These are phyloP conservation scores for Procambarus virginalis DNA, from an alignment of 1,140 invertebrate species.

Conservation along the genomic window DNA sequence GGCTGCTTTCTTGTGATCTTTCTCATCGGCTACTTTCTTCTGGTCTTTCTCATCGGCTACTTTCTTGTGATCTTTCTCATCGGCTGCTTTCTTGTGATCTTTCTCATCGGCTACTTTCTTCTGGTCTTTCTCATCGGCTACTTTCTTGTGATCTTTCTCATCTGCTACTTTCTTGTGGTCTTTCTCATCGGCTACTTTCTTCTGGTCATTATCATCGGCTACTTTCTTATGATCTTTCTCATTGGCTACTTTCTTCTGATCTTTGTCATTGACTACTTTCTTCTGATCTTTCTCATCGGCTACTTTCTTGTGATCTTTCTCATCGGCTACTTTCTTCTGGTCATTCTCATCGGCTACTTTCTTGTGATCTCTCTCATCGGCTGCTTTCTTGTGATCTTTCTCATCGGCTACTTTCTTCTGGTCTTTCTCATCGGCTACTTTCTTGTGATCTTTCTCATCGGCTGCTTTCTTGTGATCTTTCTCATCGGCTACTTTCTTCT, in stretches of 20 bases:
- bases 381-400: background rate
- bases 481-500: background rate
- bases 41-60: background rate
- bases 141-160: background rate
- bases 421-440: background rate
- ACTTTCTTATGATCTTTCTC: background rate
- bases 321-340: background rate
- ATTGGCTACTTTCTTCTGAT: background rate
- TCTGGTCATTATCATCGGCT: background rate
- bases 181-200: background rate
- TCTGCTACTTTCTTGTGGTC: background rate
- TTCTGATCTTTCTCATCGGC: background rate
- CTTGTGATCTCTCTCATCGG: background rate
- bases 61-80: background rate
- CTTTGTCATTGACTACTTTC: background rate
- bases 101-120: background rate
- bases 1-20: too few species aligned
- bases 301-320: background rate
- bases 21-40: background rate
- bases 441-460: background rate
- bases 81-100: too few species aligned
- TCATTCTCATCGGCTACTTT: background rate
- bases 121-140: background rate
- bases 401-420: background rate
- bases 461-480: background rate